A percentile compares a stretch with the other conserved stretches of the same genome.
Conservation (phyloP, 2,797 vertebrate genomes). For the Acipenser oxyrinchus region DNA sequence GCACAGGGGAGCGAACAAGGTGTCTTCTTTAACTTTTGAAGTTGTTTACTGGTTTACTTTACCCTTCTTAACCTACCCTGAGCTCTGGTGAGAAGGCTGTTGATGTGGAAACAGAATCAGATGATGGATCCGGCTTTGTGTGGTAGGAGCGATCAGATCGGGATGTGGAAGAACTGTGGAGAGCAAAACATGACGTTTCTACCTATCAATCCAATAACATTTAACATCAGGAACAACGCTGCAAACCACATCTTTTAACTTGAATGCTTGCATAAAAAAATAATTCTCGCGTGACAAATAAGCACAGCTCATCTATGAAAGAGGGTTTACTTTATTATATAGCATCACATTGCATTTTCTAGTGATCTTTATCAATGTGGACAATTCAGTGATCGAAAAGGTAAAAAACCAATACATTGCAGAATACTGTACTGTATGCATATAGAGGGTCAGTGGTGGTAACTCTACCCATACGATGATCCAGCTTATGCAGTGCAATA, state of each 20-base stretch:
- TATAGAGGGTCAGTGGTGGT: no score
- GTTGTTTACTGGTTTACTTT: not conserved
- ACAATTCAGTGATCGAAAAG: no score
- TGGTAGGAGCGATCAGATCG: constrained; percentile 79
- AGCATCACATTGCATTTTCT: no score
- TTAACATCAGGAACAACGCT: not conserved
- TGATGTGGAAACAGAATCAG: constrained; percentile 71
- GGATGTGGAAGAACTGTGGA: constrained; percentile 72
- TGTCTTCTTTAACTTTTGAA: no score
- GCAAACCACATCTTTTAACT: not conserved
- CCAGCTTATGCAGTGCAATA: no score
- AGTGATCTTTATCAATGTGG: no score
- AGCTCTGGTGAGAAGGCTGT: constrained; percentile 79
- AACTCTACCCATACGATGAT: no score
- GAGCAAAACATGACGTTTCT: constrained; percentile 26
- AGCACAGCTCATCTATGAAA: not conserved
- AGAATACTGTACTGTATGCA: no score
- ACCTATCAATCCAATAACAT: constrained; percentile 14
- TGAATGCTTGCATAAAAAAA: not conserved
- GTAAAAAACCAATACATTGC: no score
- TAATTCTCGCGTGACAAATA: no score
- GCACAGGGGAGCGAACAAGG: no score
- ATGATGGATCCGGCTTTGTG: constrained; percentile 68
- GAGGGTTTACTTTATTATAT: no score
- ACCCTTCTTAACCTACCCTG: constrained; percentile 47